Percentiles rank a stretch among this genome's conserved stretches.
These are phyloP conservation scores for Bos indicus DNA, from an alignment of 2,113 vertebrate genomes.

Conservation along the genomic window DNA sequence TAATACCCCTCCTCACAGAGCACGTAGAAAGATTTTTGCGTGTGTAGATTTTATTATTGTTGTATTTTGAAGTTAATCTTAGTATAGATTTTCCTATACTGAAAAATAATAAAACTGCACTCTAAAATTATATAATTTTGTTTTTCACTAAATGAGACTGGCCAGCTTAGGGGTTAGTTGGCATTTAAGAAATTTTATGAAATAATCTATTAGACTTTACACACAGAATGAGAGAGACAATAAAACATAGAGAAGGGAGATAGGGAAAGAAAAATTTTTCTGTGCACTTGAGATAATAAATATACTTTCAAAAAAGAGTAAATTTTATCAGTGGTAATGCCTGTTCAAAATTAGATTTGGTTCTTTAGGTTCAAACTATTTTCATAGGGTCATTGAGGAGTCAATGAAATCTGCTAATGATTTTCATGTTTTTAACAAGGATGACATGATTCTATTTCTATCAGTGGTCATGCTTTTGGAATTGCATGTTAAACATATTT, in stretches of 20 bases:
- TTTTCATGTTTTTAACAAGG: conserved; percentile 43
- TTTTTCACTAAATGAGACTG: background rate
- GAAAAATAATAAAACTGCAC: background rate
- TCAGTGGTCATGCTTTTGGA: conserved; percentile 15
- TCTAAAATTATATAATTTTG: background rate
- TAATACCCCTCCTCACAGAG: background rate
- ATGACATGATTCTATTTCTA: conserved; percentile 7
- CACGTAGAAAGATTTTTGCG: background rate
- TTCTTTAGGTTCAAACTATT: conserved; percentile 8
- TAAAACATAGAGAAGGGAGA: background rate
- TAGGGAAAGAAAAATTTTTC: background rate
- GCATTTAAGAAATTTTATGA: conserved; percentile 28
- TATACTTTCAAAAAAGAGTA: background rate
- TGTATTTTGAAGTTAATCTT: conserved; percentile 4
- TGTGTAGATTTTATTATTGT: conserved; percentile 7
- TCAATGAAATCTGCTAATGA: conserved; percentile 47
- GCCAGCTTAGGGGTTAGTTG: background rate
- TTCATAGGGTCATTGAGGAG: conserved; percentile 1
- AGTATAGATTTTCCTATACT: background rate
- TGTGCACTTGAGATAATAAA: background rate
- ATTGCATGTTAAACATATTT: conserved; percentile 38
- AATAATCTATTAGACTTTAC: background rate
- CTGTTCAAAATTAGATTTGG: conserved; percentile 43
- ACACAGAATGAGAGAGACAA: background rate
- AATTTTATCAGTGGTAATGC: background rate